Conservation (phyloP, 2,888 invertebrate species). For the Cryptophagus acutangulus region DNA sequence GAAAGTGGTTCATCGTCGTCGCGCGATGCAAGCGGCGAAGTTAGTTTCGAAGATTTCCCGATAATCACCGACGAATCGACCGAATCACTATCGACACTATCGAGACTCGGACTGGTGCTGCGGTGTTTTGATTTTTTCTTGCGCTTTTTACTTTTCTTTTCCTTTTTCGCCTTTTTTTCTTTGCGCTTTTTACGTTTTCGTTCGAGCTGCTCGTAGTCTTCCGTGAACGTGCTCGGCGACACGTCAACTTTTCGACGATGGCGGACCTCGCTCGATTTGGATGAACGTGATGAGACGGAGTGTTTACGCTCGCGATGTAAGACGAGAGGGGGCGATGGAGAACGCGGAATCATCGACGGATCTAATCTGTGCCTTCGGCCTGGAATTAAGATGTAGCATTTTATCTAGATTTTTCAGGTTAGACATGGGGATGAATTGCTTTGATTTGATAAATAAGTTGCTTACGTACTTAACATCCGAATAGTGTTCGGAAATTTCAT, state of each 20-base stretch:
- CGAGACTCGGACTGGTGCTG: constrained; percentile 65
- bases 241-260: constrained; percentile 42
- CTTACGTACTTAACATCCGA: too few relatives aligned
- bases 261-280: constrained; percentile 43
- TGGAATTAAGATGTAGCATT: too few relatives aligned
- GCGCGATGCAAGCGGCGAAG: constrained; percentile 24
- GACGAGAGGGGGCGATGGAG: constrained; percentile 48
- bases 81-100: constrained; percentile 54
- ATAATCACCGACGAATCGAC: constrained; percentile 32
- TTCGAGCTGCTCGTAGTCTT: constrained; percentile 29
- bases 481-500: too few relatives aligned
- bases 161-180: constrained; percentile 68
- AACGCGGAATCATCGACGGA: constrained; percentile 48
- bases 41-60: constrained; percentile 23
- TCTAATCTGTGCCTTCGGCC: constrained; percentile 41
- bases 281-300: constrained; percentile 46
- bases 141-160: constrained; percentile 64
- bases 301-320: constrained; percentile 44
- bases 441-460: too few relatives aligned
- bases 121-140: constrained; percentile 64
- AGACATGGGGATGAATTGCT: too few relatives aligned
- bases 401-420: too few relatives aligned
- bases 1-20: constrained; percentile 35
- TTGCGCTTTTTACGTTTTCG: constrained; percentile 60
- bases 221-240: constrained; percentile 33